Base-by-base conservation (phyloP, 1,140 invertebrate species). In the Rhagoletis pomonella region DNA sequence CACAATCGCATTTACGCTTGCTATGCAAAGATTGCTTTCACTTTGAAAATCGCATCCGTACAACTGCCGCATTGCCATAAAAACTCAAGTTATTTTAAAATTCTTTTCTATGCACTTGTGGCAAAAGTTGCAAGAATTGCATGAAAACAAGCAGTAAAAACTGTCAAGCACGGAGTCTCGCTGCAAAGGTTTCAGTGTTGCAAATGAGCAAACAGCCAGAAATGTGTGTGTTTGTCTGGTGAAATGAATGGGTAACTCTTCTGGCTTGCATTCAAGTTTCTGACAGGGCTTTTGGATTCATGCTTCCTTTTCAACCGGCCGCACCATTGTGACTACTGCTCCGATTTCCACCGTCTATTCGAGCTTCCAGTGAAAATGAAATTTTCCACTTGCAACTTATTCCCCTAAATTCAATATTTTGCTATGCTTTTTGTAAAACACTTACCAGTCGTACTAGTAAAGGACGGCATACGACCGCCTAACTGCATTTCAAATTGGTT, bases 321-420 rank as follows among this genome's bases (percentile, higher is more conserved):
- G 1, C 7, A 29, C 6, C 47, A 55, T 17, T 81, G n/a, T 47
- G 6, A 55, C 73, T 81, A 42, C 1, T 55, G 14, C 14, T 81
- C 19, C 64, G 47, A 55, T 19, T 12, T 39, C 1, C 17, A 5
- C 10, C 44, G 6, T 19, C 55, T 81, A 47, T 55, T 81, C n/a
- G 29, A 29, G 29, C 29, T 81, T 29, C 17, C 6, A 55, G 47
- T 81, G 73, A 81, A 81, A 81, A 81, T 55, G 73, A 81, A 81
- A 81, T 81, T 81, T 81, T n/a, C 42, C 47, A 55, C 14, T 44
- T 44, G 12, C 14, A 81, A 14, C 17, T 19, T 55, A 55, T 10
- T 67, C 19, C 29, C 64, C 29, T 67, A 39, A 67, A 67, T 4
- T 4, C 64, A 67, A 67, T 39, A 10, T 42, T 69, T 7, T 44